Evolutionary conservation across 2,113 vertebrate genomes (phyloP), one percentile per base, ranked within the genome.

Genomic region (Dicaeum eximium): DNA sequence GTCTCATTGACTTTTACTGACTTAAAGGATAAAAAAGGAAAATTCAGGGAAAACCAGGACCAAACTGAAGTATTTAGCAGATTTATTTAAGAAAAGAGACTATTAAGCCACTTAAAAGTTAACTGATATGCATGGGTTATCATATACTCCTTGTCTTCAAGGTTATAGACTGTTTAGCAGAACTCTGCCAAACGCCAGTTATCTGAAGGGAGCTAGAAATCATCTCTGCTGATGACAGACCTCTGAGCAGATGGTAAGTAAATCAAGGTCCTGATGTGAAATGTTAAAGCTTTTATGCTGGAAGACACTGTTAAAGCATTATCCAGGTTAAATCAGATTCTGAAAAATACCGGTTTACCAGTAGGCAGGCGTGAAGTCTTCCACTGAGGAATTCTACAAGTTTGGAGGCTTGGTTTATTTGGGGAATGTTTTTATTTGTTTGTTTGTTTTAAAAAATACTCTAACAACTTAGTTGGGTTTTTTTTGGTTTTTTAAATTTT

Each of bases 241-340:
- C 97, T 97, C 96, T 84, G 94, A 97, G 96, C 97, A 97, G 97
- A 98, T 97, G 97, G 97, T 94, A 97, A 97, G 96, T 98, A 97
- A 98, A 98, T 98, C 98, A 98, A 95, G 90, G 95, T 96, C 94
- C 94, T 95, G 86, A 97, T 96, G 96, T 97, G 96, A 98, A 98
- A 97, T 94, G 96, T 80, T 90, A 93, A 94, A 66, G 92, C 92
- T 97, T 97, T 96, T 95, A 95, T 96, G 47, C 91, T 96, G 90
- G 94, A 97, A 96, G 94, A 95, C 92, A 95, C 64, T 70, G 92
- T 83, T 95, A 91, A 97, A 97, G 94, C 93, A 97, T 96, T 95
- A 96, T 94, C 83, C 90, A 95, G 89, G 94, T 96, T 97, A 95
- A 94, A 95, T 96, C 95, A 91, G 28, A 78, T 80, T 92, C 65